A percentile compares a stretch with the other conserved stretches of the same genome.
Evolutionary conservation across 2,888 invertebrate genomes (phyloP).

Genomic region (Beris chalybata): DNA sequence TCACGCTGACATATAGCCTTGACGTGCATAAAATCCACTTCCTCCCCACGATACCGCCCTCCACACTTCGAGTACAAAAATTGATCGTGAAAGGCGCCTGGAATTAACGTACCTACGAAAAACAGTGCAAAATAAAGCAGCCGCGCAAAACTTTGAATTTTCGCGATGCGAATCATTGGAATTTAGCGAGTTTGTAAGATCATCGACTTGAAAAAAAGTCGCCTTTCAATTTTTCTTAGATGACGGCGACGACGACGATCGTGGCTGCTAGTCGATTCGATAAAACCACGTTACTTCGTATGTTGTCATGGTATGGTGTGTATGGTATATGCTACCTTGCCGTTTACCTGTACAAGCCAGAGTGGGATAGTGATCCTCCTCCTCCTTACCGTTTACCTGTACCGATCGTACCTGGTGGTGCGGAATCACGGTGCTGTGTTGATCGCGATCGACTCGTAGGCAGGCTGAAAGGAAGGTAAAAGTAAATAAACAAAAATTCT

Average conservation of each 20-base stretch:
- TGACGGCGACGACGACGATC: neutral
- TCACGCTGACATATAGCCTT: slow-evolving; percentile 20
- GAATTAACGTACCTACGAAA: too few species aligned
- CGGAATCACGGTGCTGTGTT: slow-evolving; percentile 3
- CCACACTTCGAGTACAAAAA: too few species aligned
- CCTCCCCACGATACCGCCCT: too few species aligned
- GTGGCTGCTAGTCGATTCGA: slow-evolving; percentile 10
- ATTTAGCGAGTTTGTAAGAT: slow-evolving; percentile 8
- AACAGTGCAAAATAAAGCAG: too few species aligned
- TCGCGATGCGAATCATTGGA: slow-evolving; percentile 12
- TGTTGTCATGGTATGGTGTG: slow-evolving; percentile 17
- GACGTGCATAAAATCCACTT: slow-evolving; percentile 8
- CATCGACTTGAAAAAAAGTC: slow-evolving; percentile 15
- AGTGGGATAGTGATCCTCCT: slow-evolving; percentile 6
- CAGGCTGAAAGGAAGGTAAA: slow-evolving; percentile 14
- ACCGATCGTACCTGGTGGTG: slow-evolving; percentile 14
- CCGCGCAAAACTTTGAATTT: too few species aligned
- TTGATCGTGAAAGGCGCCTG: too few species aligned
- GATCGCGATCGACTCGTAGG: slow-evolving; percentile 21
- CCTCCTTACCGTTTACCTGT: slow-evolving; percentile 16
- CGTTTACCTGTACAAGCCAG: slow-evolving; percentile 17
- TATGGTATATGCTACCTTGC: slow-evolving; percentile 4
- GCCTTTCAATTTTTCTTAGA: slow-evolving; percentile 7
- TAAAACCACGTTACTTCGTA: slow-evolving; percentile 4
- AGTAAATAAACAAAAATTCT: slow-evolving; percentile 25